phyloP scores from a whole-genome alignment of 2,113 vertebrate genomes.

The Dendropsophus ebraccatus region DNA sequence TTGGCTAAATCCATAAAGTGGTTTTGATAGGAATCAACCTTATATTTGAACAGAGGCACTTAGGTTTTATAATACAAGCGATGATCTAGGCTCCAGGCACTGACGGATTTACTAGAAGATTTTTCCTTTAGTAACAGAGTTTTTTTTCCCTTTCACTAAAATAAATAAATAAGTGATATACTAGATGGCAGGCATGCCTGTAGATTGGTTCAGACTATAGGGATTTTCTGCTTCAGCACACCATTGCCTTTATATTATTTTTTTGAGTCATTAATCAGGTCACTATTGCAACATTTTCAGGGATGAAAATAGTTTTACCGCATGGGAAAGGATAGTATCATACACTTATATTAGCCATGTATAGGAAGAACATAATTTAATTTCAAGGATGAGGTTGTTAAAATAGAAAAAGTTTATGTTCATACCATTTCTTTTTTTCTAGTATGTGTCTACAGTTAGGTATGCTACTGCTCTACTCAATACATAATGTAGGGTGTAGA shows the following conservation, averaged over 20 bases:
- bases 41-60: conserved; percentile 33
- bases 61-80: conserved; percentile 28
- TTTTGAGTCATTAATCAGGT: background rate
- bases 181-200: background rate
- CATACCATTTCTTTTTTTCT: background rate
- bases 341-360: background rate
- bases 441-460: background rate
- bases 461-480: background rate
- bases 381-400: background rate
- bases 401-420: background rate
- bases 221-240: background rate
- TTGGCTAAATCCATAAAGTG: conserved; percentile 17
- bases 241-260: background rate
- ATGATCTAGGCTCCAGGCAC: conserved; percentile 23
- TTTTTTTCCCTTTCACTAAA: background rate
- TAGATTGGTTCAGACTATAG: background rate
- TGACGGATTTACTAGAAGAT: background rate
- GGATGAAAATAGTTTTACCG: background rate
- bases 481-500: background rate
- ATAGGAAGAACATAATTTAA: background rate
- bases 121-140: background rate
- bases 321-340: background rate
- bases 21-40: conserved; percentile 31
- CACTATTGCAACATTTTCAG: background rate
- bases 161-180: background rate